A percentile compares a stretch with the other conserved stretches of the same genome.
phyloP scores from a whole-genome alignment of 1,140 invertebrate species.

The Micrasema minimum region DNA sequence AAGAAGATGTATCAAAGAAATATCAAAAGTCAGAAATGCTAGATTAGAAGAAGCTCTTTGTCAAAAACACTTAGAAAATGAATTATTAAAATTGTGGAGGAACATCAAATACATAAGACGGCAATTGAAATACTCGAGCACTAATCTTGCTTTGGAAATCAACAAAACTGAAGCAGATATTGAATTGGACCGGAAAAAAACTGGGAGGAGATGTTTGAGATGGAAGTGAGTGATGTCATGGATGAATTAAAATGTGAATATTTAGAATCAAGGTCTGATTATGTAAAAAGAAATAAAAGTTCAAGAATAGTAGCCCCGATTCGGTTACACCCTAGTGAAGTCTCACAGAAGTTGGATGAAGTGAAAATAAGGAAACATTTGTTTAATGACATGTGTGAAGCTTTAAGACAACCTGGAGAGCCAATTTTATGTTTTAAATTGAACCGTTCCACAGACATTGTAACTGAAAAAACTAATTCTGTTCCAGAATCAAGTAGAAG shows the following conservation, averaged over 20 bases:
- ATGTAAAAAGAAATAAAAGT: constrained; percentile 33
- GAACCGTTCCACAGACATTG: constrained; percentile 7
- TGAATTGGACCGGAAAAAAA: constrained; percentile 35
- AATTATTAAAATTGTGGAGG: constrained; percentile 46
- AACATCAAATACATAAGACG: constrained; percentile 47
- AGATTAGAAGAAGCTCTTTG: constrained; percentile 31
- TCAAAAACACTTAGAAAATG: constrained; percentile 39
- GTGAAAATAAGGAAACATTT: constrained; percentile 41
- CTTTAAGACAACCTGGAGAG: constrained; percentile 44
- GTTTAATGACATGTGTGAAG: constrained; percentile 38
- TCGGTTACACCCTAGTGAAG: neutral
- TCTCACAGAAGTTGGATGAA: constrained; percentile 43
- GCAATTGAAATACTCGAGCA: constrained; percentile 35
- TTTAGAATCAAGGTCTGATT: constrained; percentile 41
- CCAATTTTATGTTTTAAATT: constrained; percentile 45
- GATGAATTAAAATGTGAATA: constrained; percentile 50
- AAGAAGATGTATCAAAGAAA: constrained; percentile 41
- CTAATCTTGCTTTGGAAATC: constrained; percentile 41
- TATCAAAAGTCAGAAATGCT: constrained; percentile 44
- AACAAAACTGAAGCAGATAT: constrained; percentile 40
- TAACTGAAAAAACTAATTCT: constrained; percentile 25
- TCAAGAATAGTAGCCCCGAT: constrained; percentile 16
- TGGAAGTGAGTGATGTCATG: constrained; percentile 41
- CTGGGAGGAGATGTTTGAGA: constrained; percentile 48
- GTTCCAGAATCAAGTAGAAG: constrained; percentile 38